Percentiles rank a stretch among this genome's conserved stretches.
Evolutionary conservation across 2,113 vertebrate species (phyloP).

Genomic region (Stictonetta naevosa): DNA sequence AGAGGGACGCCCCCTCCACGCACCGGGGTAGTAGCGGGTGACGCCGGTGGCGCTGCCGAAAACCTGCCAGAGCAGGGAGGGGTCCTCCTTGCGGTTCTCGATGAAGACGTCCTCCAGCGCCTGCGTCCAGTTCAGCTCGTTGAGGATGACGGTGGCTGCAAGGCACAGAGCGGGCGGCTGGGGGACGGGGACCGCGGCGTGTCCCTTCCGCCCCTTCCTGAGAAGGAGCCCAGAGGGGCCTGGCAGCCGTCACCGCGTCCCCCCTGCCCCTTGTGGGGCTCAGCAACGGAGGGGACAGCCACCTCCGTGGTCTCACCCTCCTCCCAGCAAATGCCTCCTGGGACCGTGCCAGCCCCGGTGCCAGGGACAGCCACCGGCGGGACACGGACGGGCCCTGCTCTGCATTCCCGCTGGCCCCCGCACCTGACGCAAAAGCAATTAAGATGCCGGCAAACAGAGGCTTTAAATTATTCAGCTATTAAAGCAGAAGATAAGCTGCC

Average conservation of each 20-base stretch:
- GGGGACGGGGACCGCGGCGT: fast-evolving
- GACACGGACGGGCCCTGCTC: conserved; percentile 36
- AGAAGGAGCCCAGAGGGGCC: background rate
- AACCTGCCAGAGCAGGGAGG: conserved; percentile 95
- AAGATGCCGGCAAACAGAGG: conserved; percentile 69
- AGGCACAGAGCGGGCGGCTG: background rate
- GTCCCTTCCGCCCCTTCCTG: background rate
- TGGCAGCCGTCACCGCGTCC: fast-evolving
- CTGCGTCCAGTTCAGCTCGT: conserved; percentile 97
- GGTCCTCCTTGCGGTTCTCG: conserved; percentile 91
- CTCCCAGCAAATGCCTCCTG: background rate
- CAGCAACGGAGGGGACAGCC: background rate
- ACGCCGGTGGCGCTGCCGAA: conserved; percentile 97
- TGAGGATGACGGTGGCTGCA: conserved; percentile 93
- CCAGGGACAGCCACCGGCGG: background rate
- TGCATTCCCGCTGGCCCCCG: conserved; percentile 59
- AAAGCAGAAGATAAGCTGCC: conserved; percentile 79
- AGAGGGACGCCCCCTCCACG: background rate
- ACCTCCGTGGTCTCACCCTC: background rate
- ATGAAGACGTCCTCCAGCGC: conserved; percentile 93
- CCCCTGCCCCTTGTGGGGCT: fast-evolving
- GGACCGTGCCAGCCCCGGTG: background rate
- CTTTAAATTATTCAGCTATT: conserved; percentile 82
- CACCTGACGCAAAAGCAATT: conserved; percentile 79
- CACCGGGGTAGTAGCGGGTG: conserved; percentile 97